A percentile compares a stretch with the other conserved stretches of the same genome.
phyloP scores from a whole-genome alignment of 2,888 invertebrate species.

The Cryptocephalus primarius region DNA sequence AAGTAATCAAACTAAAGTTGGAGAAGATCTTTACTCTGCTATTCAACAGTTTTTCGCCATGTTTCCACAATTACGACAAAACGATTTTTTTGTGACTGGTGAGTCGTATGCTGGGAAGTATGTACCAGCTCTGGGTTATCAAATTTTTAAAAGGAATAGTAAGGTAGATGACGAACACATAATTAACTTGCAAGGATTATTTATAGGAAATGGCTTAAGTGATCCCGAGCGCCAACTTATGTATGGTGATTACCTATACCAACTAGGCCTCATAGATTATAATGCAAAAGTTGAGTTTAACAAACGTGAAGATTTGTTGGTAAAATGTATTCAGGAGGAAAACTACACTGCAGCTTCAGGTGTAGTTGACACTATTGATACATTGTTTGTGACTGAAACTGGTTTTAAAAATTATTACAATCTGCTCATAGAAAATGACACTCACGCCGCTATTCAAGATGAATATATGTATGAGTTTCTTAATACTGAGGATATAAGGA shows the following conservation, averaged over 20 bases:
- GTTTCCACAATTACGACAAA: conserved; percentile 59
- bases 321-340: not conserved
- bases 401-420: not conserved
- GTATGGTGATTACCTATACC: not conserved
- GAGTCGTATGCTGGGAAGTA: conserved; percentile 80
- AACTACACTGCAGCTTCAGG: not conserved
- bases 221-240: not conserved
- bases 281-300: not conserved
- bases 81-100: conserved; percentile 75
- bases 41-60: conserved; percentile 69
- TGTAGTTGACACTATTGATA: not conserved
- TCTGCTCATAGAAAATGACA: not conserved
- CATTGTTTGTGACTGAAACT: not conserved
- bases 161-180: not conserved
- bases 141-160: not conserved
- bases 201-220: not conserved
- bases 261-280: not conserved
- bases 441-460: not conserved
- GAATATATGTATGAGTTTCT: not conserved
- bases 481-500: not conserved
- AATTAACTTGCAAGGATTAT: conserved; percentile 1
- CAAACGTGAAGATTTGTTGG: not conserved
- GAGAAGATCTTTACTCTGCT: conserved; percentile 62
- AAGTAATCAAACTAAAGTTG: conserved; percentile 65
- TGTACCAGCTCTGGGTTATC: conserved; percentile 40